Conservation (phyloP, 2,113 vertebrate species). For the Callospermophilus lateralis region DNA sequence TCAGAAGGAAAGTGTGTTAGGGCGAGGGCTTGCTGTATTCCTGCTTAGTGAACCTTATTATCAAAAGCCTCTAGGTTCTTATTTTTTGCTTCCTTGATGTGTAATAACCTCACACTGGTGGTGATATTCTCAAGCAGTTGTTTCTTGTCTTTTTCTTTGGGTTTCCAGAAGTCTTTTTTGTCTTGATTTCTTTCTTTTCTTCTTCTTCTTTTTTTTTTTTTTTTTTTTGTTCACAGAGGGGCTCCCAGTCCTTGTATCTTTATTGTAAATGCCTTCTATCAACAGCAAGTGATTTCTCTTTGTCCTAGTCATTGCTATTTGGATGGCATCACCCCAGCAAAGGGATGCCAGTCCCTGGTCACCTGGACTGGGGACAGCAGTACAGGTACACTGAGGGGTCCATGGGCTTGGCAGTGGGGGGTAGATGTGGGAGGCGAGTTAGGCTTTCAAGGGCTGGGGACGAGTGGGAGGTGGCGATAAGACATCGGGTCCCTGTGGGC, state of each 20-base stretch:
- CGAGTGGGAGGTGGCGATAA: neutral
- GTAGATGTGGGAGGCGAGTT: too few relatives aligned
- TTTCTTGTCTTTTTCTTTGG: neutral
- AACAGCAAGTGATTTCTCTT: neutral
- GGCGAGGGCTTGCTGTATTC: neutral
- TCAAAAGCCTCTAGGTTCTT: constrained; percentile 4
- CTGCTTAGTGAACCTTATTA: constrained; percentile 38
- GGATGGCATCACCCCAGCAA: fast-evolving
- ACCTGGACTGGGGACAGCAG: neutral
- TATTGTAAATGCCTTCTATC: neutral
- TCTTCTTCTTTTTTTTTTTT: too few relatives aligned
- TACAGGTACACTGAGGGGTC: neutral
- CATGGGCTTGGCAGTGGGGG: neutral
- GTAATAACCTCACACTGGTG: neutral
- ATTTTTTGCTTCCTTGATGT: neutral
- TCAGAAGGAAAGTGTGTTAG: neutral
- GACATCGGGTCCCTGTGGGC: neutral
- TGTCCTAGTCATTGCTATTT: neutral
- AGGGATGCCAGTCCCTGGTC: neutral
- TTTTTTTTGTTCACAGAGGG: too few relatives aligned
- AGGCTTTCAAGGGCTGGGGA: neutral
- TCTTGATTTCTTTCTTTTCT: too few relatives aligned
- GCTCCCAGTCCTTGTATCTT: neutral
- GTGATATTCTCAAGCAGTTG: neutral
- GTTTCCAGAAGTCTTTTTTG: neutral